phyloP scores from a whole-genome alignment of 2,797 vertebrate genomes.

The Manis pentadactyla region DNA sequence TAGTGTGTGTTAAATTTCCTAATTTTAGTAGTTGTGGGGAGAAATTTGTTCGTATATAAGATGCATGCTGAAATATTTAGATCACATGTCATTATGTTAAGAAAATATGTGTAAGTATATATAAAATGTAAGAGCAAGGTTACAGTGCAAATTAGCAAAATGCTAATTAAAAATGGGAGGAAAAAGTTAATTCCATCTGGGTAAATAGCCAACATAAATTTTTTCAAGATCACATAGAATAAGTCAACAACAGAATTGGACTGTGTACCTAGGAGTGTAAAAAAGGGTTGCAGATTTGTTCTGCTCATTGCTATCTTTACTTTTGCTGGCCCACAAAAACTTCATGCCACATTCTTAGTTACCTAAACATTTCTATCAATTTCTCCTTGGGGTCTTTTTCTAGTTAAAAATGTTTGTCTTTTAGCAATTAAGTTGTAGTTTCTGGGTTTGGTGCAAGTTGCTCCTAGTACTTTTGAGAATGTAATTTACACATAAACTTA shows the following conservation, averaged over 20 bases:
- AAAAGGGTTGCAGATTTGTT: background rate
- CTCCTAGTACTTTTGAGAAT: background rate
- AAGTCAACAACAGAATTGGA: background rate
- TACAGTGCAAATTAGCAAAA: background rate
- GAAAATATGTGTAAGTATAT: background rate
- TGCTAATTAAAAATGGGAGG: background rate
- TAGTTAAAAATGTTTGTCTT: background rate
- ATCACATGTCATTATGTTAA: background rate
- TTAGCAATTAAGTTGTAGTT: background rate
- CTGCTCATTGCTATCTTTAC: background rate
- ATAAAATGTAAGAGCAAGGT: background rate
- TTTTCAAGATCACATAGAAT: background rate
- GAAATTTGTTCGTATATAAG: background rate
- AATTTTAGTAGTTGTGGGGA: background rate
- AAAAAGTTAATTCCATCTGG: background rate
- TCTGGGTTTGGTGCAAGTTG: background rate
- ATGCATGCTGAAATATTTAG: background rate
- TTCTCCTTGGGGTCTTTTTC: background rate
- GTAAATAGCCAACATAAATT: background rate
- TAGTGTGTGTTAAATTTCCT: background rate
- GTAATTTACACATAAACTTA: background rate
- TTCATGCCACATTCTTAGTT: background rate
- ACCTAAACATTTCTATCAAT: background rate
- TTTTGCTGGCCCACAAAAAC: background rate
- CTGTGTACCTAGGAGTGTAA: background rate